Base-by-base conservation (phyloP, 2,797 vertebrate species). In the Percopsis omiscomaycus region DNA sequence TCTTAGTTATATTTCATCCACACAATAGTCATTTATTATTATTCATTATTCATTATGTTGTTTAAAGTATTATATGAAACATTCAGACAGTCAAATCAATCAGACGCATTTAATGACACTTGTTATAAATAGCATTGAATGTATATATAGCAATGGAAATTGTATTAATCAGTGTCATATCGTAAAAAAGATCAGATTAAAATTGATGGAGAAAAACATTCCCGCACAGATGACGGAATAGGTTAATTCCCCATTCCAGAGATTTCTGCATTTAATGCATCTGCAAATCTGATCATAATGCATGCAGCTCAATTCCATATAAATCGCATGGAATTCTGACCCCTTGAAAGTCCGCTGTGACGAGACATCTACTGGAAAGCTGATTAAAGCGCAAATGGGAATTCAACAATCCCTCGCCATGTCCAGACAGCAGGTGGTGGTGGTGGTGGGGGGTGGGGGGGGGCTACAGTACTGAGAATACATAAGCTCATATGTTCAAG, bases 321-420 rank as follows among this genome's bases (percentile, higher is more conserved):
- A 49, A 74, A 61, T 71, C 15, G 48, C 49, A 57, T 11, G 3
- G 52, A 68, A 47, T 27, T 47, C 22, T 54, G 68, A 76, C 59
- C n/a, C 22, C 22, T 53, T 42, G 30, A 63, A 71, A 72, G 71
- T 73, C 61, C 55, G 16, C 8, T 0, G 3, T 44, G 54, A n/a
- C 14, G 52, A 69, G 58, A 62, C 66, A 80, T 77, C 67, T 82
- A 73, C 64, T 74, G 52, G 56, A 81, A 83, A 61, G 55, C 75
- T 69, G 14, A 47, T 71, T 75, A 62, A 70, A 70, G 76, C 65
- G 74, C 53, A 2, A 0, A 54, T 37, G 58, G 42, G 44, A 61
- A 68, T 59, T 64, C 29, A 72, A 64, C 78, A 4, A 30, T 60
- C 52, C n/a, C 28, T 44, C 46, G 49, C 52, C 13, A 27, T 54